phyloP scores from a whole-genome alignment of 2,113 vertebrate genomes.

The Tragelaphus scriptus region DNA sequence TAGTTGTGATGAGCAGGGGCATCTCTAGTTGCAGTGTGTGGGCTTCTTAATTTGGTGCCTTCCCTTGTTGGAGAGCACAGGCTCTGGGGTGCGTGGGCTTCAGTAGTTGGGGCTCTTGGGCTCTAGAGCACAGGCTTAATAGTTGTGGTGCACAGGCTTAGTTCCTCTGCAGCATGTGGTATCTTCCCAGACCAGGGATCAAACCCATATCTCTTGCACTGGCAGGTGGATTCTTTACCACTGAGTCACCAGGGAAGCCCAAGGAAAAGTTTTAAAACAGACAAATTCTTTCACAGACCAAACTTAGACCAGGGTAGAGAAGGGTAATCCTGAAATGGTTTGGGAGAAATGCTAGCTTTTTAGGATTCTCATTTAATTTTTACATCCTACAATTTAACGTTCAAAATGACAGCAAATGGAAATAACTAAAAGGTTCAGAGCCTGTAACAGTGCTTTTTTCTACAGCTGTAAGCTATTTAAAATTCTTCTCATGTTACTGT shows the following conservation, averaged over 20 bases:
- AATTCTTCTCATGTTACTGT: constrained; percentile 68
- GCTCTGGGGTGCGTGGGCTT: not conserved
- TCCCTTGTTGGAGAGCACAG: not conserved
- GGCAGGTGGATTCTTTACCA: not conserved
- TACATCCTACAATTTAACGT: constrained; percentile 54
- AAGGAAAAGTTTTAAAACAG: constrained; percentile 10
- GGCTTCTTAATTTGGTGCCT: not conserved
- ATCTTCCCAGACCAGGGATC: not conserved
- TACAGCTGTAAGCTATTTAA: constrained; percentile 75
- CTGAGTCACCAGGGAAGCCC: not conserved
- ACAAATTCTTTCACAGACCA: not conserved
- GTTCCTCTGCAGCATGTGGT: not conserved
- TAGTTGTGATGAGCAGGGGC: not conserved
- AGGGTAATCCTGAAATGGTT: not conserved
- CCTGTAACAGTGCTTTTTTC: constrained; percentile 59
- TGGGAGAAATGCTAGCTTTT: not conserved
- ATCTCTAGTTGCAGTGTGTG: not conserved
- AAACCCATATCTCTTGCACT: not conserved
- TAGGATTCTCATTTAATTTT: constrained; percentile 39
- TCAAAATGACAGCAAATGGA: constrained; percentile 41
- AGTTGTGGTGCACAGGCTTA: not conserved
- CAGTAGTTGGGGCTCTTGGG: not conserved
- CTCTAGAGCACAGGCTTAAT: not conserved
- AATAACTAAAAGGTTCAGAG: constrained; percentile 59
- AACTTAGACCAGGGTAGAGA: not conserved